phyloP scores from a whole-genome alignment of 2,113 vertebrate genomes.

The Globicephala melas region DNA sequence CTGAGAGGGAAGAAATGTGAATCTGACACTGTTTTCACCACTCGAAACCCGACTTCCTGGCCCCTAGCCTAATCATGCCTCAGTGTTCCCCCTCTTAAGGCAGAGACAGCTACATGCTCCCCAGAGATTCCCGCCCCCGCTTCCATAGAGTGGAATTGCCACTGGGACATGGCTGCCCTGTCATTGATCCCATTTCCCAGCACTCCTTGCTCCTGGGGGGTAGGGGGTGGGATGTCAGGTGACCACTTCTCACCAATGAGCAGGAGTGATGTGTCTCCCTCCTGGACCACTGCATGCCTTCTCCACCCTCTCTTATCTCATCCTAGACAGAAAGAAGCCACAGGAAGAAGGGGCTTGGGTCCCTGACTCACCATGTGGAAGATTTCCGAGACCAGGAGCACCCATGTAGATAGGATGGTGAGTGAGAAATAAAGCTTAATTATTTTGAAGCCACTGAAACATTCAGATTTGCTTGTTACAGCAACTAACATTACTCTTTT shows the following conservation, averaged over 20 bases:
- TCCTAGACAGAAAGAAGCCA: background rate
- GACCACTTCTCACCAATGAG: background rate
- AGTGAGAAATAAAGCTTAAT: slow-evolving; percentile 19
- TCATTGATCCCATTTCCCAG: background rate
- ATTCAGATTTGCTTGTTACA: background rate
- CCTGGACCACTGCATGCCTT: background rate
- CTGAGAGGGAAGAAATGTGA: slow-evolving; percentile 26
- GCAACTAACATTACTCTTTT: background rate
- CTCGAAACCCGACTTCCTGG: background rate
- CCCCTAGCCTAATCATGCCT: background rate
- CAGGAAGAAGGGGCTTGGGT: background rate
- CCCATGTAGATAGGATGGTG: background rate
- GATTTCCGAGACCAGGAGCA: background rate
- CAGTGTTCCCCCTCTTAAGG: background rate
- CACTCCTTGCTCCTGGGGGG: background rate
- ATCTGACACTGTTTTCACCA: slow-evolving; percentile 27
- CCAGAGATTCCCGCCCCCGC: background rate
- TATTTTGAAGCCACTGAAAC: background rate
- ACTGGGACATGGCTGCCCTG: background rate
- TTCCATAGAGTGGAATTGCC: background rate
- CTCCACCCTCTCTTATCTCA: background rate
- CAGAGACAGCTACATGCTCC: background rate
- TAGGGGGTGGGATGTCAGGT: background rate
- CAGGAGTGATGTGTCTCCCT: background rate
- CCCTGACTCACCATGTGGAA: background rate